Percentiles rank a stretch among this genome's conserved stretches.
Conservation (phyloP, 1,140 invertebrate species). For the Phymastichus coffea region DNA sequence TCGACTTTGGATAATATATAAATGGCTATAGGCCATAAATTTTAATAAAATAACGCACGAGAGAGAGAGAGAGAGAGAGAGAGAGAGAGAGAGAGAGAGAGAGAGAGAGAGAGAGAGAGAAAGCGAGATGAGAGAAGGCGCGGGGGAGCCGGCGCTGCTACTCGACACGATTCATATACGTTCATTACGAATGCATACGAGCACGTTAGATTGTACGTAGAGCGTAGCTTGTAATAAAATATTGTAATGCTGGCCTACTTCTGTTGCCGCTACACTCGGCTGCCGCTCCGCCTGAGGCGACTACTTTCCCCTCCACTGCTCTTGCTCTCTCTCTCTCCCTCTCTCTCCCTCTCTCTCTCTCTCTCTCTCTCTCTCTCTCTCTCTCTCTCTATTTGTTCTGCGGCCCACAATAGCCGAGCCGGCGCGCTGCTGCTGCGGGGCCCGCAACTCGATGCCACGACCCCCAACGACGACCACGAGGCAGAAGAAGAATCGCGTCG, state of each 20-base stretch:
- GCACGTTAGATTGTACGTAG: slow-evolving; percentile 58
- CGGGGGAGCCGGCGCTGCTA: slow-evolving; percentile 33
- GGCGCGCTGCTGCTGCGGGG: no score
- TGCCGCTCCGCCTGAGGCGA: slow-evolving; percentile 39
- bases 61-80: no score
- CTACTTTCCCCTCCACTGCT: slow-evolving; percentile 54
- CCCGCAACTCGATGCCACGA: no score
- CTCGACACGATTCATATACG: slow-evolving; percentile 57
- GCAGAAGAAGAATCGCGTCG: no score
- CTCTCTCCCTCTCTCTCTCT: not conserved
- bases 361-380: not conserved
- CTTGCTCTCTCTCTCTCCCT: slow-evolving; percentile 35
- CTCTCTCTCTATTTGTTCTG: slow-evolving; percentile 11
- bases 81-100: slow-evolving; percentile 22
- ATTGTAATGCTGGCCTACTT: slow-evolving; percentile 59
- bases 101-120: slow-evolving; percentile 30
- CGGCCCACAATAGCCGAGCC: no score
- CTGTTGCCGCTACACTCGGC: slow-evolving; percentile 27
- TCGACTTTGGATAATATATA: slow-evolving; percentile 36
- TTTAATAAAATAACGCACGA: slow-evolving; percentile 37
- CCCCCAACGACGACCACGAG: no score
- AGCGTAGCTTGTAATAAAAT: slow-evolving; percentile 58
- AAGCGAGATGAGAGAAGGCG: slow-evolving; percentile 23
- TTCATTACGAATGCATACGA: slow-evolving; percentile 58
- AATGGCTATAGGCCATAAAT: slow-evolving; percentile 36